Evolutionary conservation across 2,888 invertebrate species (phyloP).

Genomic region (Drosophila mulleri): DNA sequence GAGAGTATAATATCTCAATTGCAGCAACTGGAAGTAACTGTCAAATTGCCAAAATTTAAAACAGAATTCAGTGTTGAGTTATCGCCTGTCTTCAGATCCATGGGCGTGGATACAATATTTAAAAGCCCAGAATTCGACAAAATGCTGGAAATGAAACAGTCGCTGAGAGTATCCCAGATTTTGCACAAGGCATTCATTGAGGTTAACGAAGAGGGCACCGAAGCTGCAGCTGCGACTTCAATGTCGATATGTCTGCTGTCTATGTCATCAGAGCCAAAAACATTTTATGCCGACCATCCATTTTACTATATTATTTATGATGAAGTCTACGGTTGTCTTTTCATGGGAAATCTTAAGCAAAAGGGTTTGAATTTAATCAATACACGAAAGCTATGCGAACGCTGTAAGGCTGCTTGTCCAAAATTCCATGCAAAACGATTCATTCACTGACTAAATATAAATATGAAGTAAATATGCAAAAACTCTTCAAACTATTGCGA

Average conservation of each 20-base stretch:
- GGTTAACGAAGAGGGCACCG: slow-evolving; percentile 94
- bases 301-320: slow-evolving; percentile 45
- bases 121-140: slow-evolving; percentile 70
- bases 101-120: slow-evolving; percentile 90
- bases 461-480: neutral
- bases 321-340: slow-evolving; percentile 26
- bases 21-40: slow-evolving; percentile 54
- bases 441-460: neutral
- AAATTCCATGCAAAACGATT: neutral
- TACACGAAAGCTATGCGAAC: neutral
- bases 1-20: slow-evolving; percentile 86
- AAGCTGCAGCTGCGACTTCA: slow-evolving; percentile 92
- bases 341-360: slow-evolving; percentile 29
- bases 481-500: slow-evolving; percentile 2
- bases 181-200: slow-evolving; percentile 94
- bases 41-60: slow-evolving; percentile 91
- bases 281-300: slow-evolving; percentile 53
- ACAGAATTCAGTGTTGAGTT: slow-evolving; percentile 53
- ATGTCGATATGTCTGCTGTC: fast-evolving
- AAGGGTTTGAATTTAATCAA: neutral
- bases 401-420: neutral
- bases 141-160: neutral
- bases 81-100: slow-evolving; percentile 82
- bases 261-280: neutral
- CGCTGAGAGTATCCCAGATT: slow-evolving; percentile 86